Evolutionary conservation across 2,888 invertebrate species (phyloP).

Genomic region (Apantesis nais): DNA sequence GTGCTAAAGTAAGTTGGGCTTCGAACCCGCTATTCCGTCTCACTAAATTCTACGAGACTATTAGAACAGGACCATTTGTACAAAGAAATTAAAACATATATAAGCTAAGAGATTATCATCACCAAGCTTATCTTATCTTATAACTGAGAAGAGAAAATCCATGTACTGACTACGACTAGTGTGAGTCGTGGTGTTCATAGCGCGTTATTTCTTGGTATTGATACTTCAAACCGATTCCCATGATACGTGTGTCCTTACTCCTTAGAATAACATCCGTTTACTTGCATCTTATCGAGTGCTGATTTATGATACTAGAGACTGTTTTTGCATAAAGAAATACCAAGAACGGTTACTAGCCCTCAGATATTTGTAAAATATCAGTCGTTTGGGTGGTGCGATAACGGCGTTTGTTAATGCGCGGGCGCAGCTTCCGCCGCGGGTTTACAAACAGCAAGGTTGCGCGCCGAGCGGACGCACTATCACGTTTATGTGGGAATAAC

Average conservation of each 20-base stretch:
- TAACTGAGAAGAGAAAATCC: background rate
- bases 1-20: background rate
- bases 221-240: constrained; percentile 3
- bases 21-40: background rate
- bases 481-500: constrained; percentile 17
- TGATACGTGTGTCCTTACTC: constrained; percentile 4
- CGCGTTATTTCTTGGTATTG: background rate
- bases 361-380: constrained; percentile 22
- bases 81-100: background rate
- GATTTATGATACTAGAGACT: constrained; percentile 10
- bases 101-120: background rate
- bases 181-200: background rate
- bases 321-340: constrained; percentile 9
- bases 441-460: constrained; percentile 33
- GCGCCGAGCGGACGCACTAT: constrained; percentile 8
- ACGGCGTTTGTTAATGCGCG: constrained; percentile 9
- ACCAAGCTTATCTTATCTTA: no score
- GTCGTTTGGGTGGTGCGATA: constrained; percentile 13
- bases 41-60: background rate
- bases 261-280: constrained; percentile 13
- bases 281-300: constrained; percentile 5
- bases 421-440: constrained; percentile 33
- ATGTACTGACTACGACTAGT: background rate
- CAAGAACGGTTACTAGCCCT: constrained; percentile 9
- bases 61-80: background rate